These are phyloP conservation scores for Acleris holmiana DNA, from an alignment of 2,888 invertebrate species.

Conservation along the genomic window DNA sequence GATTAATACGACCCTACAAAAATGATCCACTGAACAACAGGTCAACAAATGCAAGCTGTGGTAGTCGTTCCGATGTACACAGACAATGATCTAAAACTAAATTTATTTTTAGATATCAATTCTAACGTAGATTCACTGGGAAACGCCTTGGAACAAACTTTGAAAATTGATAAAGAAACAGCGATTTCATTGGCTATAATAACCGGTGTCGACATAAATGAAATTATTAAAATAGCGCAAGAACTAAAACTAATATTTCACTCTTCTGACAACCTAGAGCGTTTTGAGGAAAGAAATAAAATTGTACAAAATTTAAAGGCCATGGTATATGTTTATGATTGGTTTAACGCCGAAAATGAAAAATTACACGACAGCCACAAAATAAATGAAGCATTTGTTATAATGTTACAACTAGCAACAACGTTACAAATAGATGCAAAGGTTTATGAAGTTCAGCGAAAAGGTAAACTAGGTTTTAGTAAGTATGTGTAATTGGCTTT, in stretches of 20 bases:
- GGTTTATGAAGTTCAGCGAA: conserved; percentile 37
- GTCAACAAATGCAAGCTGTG: too few species aligned
- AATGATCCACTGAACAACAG: too few species aligned
- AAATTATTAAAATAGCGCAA: conserved; percentile 49
- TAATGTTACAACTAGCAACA: conserved; percentile 53
- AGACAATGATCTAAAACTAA: background rate
- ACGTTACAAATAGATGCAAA: conserved; percentile 48
- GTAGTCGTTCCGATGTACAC: too few species aligned
- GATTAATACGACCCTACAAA: too few species aligned
- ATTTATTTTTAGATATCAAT: conserved; percentile 63
- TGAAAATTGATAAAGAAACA: conserved; percentile 51
- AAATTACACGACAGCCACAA: conserved; percentile 49
- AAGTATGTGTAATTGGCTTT: conserved; percentile 6
- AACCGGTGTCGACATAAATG: conserved; percentile 45
- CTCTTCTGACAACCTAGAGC: conserved; percentile 39
- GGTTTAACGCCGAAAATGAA: conserved; percentile 50
- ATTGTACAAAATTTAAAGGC: conserved; percentile 45
- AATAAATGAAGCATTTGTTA: conserved; percentile 50
- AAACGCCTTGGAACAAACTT: conserved; percentile 53
- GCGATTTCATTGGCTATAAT: conserved; percentile 43
- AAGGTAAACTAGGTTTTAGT: conserved; percentile 49
- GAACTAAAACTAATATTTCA: conserved; percentile 48
- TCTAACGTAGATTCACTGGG: conserved; percentile 59
- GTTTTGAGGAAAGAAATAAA: conserved; percentile 45
- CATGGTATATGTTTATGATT: conserved; percentile 54